These are phyloP conservation scores for Metalampra italica DNA, from an alignment of 2,888 invertebrate species.

Conservation along the genomic window DNA sequence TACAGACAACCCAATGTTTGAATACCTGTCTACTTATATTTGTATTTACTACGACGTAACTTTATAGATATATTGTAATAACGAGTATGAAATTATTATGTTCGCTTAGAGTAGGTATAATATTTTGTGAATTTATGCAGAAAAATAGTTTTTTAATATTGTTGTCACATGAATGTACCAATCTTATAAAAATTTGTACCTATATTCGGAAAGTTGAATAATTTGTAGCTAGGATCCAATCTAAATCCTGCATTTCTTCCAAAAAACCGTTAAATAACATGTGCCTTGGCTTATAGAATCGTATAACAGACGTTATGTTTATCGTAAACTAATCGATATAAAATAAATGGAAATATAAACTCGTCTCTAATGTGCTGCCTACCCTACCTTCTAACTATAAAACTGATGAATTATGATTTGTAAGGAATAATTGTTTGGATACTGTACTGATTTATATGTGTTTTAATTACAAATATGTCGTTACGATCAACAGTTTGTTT, in stretches of 20 bases:
- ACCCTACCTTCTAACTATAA: conserved; percentile 18
- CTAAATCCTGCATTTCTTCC: conserved; percentile 73
- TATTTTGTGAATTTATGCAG: conserved; percentile 77
- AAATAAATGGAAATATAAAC: conserved; percentile 27
- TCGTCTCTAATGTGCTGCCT: conserved; percentile 56
- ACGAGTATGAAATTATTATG: conserved; percentile 61
- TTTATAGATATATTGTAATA: conserved; percentile 72
- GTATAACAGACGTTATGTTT: conserved; percentile 63
- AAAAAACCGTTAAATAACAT: conserved; percentile 65
- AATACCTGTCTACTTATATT: conserved; percentile 34
- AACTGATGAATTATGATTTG: background rate
- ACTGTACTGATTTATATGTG: background rate
- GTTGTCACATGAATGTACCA: conserved; percentile 78
- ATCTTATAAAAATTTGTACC: conserved; percentile 76
- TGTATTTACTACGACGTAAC: conserved; percentile 68
- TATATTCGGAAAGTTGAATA: conserved; percentile 78
- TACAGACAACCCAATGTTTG: conserved; percentile 29
- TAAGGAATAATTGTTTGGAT: background rate
- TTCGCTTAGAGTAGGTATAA: conserved; percentile 77
- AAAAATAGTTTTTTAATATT: conserved; percentile 78
- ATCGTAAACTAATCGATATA: conserved; percentile 45
- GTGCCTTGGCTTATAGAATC: conserved; percentile 74
- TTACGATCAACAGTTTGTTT: background rate
- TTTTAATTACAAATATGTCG: background rate
- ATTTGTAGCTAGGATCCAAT: conserved; percentile 78